Evolutionary conservation across 2,113 vertebrate genomes (phyloP), one percentile per base, ranked within the genome.

Genomic region (Megaleporinus macrocephalus): DNA sequence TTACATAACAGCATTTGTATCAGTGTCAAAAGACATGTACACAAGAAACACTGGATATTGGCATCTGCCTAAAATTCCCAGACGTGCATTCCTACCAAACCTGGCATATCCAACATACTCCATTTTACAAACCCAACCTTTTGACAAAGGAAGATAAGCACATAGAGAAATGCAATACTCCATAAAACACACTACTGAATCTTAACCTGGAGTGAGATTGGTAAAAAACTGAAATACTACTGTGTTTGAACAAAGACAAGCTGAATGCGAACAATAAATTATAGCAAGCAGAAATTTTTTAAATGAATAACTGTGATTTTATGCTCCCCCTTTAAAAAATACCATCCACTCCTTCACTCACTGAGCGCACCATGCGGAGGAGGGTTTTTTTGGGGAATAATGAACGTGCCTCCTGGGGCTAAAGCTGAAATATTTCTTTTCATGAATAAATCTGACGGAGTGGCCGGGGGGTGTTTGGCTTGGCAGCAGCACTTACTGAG

Each of bases 391-490:
- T 79, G 14, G 22, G 61, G 51, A 80, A 82, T 84, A 79, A 84
- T 78, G 76, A 84, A 84, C 76, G 53, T 73, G 76, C 69, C 83
- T 59, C 82, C 55, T 47, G 86, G 80, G 86, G 76, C 73, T 24
- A 13, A 22, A 78, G 79, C 27, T 68, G 69, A 84, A 80, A 87
- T 77, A 83, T 77, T 76, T 82, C 27, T 63, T 76, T 83, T 83
- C 73, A 82, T 84, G 80, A 84, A 87, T 87, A 84, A 83, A 82
- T 82, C 78, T 72, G 76, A 81, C 62, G 66, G 76, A 53, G 27
- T 66, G 24, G 76, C 83, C 53, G 29, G 83, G 76, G 86, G 83
- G 76, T 73, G 83, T 82, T 84, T 82, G 72, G 66, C 59, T 83
- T 84, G 80, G 83, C 76, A 76, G 44, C 26, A 12, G 11, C 29